Percentiles rank a stretch among this genome's conserved stretches.
Conservation (phyloP, 64 coral and sea anemone species). For the Stylophora pistillata region DNA sequence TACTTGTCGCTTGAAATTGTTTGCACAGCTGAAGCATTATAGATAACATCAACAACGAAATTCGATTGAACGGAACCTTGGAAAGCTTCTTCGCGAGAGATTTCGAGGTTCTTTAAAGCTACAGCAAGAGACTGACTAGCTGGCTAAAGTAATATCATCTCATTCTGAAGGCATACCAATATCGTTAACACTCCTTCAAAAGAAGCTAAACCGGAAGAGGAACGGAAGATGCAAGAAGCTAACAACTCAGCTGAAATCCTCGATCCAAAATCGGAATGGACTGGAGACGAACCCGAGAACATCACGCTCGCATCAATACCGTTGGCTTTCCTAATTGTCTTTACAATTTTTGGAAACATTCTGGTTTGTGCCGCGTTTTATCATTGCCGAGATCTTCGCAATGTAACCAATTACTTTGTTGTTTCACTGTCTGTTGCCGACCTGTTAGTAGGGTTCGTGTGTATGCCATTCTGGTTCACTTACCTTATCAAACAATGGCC, state of each 20-base stretch:
- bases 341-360: slow-evolving; percentile 74
- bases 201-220: neutral
- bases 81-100: neutral
- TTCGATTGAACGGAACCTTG: neutral
- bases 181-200: too few species aligned
- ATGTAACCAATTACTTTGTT: slow-evolving; percentile 81
- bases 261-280: neutral
- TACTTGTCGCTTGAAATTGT: neutral
- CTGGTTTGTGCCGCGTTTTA: slow-evolving; percentile 82
- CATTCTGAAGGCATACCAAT: too few species aligned
- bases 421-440: slow-evolving; percentile 81
- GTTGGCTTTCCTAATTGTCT: slow-evolving; percentile 66
- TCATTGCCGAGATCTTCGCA: slow-evolving; percentile 66
- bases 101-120: neutral
- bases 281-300: slow-evolving; percentile 8
- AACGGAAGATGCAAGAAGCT: slow-evolving; percentile 12
- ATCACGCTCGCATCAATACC: slow-evolving; percentile 52
- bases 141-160: too few species aligned
- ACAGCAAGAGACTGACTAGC: too few species aligned
- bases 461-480: slow-evolving; percentile 84
- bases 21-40: slow-evolving; percentile 28
- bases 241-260: neutral
- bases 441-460: slow-evolving; percentile 79
- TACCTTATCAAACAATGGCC: slow-evolving; percentile 58
- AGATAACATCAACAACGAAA: slow-evolving; percentile 29